Base-by-base conservation (phyloP, 1,140 invertebrate genomes). In the Homalodisca vitripennis region DNA sequence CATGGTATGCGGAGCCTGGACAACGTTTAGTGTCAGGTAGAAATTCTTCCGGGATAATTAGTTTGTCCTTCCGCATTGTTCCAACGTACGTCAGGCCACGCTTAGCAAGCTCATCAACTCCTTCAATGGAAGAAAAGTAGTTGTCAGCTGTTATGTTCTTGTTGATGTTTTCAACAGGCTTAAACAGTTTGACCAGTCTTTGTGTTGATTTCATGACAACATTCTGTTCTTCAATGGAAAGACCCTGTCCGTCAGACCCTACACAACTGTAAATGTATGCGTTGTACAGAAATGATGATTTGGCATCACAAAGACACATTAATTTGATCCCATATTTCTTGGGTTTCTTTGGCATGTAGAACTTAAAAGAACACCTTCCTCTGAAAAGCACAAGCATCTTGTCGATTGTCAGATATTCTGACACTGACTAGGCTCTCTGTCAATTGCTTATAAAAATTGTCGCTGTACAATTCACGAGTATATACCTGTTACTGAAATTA, bases 331-430 rank as follows among this genome's bases (percentile, higher is more conserved):
- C 80, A 72, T 79, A 81, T 70, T 81, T 82, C 51, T 74, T 75
- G 1, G 82, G 81, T 76, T 84, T 83, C 34, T 74, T 76, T 3
- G 79, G 78, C 30, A 84, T 81, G 72, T 81, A 82, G 60, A 79
- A 74, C 48, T 76, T 72, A 70, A 82, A 83, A 22, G 24, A 26
- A 67, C 77, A 81, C 26, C 75, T 70, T 24, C 80, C 80, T 47
- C 76, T 65, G 70, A 80, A 82, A 46, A 70, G 64, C 17, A 77
- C 66, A 17, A 82, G 68, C 73, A 79, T 80, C 75, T 82, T 79
- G 73, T 82, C 76, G 62, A 75, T 72, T 30, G 68, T 74, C 26
- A 66, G 17, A n/a, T 48, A 41, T n/a, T 20, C 31, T n/a, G n/a
- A 24, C 13, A 46, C 17, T 22, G 24, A 24, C 17, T 66, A 66